Evolutionary conservation across 2,113 vertebrate genomes (phyloP), one percentile per base, ranked within the genome.

Genomic region (Lanius ludovicianus): DNA sequence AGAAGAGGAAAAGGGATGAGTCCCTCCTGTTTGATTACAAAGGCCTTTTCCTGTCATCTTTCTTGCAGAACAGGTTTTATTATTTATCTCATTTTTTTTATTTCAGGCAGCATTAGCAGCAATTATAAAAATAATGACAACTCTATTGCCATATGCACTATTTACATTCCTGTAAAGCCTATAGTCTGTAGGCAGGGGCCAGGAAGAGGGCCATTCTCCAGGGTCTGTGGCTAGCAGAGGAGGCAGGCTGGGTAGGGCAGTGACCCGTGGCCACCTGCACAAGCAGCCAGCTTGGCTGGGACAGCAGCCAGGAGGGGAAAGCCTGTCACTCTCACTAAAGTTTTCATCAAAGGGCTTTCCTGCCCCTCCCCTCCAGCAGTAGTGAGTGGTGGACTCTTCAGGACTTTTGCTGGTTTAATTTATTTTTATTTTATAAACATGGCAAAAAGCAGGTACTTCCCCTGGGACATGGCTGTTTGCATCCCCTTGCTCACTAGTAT

Each of bases 31-130:
- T 84, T 67, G 68, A 78, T 78, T 92, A 64, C 91, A 93, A 89
- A 75, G 47, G 33, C 80, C 52, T 89, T 92, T 95, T 95, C 82
- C 78, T 90, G 82, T 91, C 85, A 76, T 90, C 90, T 68, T 97
- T 62, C 88, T 77, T 91, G 65, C 70, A 88, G 95, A 95, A 88
- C 49, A 87, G 85, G 70, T 94, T 88, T 94, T 79, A 92, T 83
- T 89, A 87, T 93, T 95, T 82, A 44, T 73, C 31, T 46, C 2
- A 1, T 18, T 75, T 57, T 42, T 42, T 60, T 67, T 63, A 44
- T 84, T 91, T 79, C 56, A 67, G 53, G 81, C 0, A 1, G 27
- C 57, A 82, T 83, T 91, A 83, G 25, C 53, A 69, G 50, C 62
- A 88, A 92, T 94, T 90, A 93, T 64, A 75, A 68, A 84, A 83